A percentile compares a stretch with the other conserved stretches of the same genome.
Conservation (phyloP, 2,888 invertebrate genomes). For the Drosophila flavopinicola region DNA sequence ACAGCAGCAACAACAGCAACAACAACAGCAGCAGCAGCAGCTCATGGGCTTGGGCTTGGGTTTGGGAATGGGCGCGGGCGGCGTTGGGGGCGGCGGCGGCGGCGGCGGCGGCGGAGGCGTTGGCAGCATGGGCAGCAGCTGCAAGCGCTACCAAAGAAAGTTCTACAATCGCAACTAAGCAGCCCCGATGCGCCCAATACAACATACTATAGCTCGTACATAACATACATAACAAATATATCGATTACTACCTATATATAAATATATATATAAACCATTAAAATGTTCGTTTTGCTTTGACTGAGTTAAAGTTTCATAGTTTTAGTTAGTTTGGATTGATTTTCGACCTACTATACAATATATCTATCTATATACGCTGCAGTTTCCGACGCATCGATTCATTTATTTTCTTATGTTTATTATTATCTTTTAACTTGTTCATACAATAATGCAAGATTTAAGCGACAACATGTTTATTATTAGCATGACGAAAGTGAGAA, state of each 20-base stretch:
- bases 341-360: constrained; percentile 2
- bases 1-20: constrained; percentile 26
- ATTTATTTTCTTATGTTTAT: neutral
- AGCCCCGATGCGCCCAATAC: neutral
- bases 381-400: constrained; percentile 19
- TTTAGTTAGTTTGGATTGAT: constrained; percentile 38
- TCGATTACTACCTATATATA: too few relatives aligned
- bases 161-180: constrained; percentile 81
- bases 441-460: constrained; percentile 14
- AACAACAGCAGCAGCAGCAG: constrained; percentile 56
- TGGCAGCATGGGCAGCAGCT: constrained; percentile 74
- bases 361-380: constrained; percentile 28
- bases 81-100: constrained; percentile 38
- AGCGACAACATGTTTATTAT: constrained; percentile 42
- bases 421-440: constrained; percentile 3
- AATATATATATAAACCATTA: constrained; percentile 45
- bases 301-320: constrained; percentile 71
- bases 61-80: constrained; percentile 50
- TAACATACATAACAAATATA: constrained; percentile 13
- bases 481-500: neutral
- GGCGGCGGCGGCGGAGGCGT: constrained; percentile 66
- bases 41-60: constrained; percentile 59
- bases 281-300: constrained; percentile 73
- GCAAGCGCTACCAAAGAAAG: constrained; percentile 84
- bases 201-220: constrained; percentile 7